A percentile compares a stretch with the other conserved stretches of the same genome.
These are phyloP conservation scores for Ectemnius cavifrons DNA, from an alignment of 2,888 invertebrate species.

Conservation along the genomic window DNA sequence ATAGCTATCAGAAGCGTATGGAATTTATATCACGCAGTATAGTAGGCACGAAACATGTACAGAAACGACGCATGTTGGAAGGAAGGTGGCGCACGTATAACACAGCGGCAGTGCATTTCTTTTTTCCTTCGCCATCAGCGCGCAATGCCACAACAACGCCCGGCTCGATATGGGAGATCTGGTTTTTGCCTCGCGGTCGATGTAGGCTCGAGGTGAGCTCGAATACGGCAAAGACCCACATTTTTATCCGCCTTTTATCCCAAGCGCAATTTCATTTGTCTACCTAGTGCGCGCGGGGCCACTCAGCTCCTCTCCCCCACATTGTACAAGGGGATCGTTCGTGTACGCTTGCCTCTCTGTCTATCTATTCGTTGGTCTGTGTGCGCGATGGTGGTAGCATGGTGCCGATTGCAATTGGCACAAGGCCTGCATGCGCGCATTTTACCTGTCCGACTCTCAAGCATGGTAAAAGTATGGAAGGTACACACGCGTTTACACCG, in stretches of 20 bases:
- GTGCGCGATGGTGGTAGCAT: constrained; percentile 37
- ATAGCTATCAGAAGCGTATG: no score
- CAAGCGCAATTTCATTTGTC: constrained; percentile 41
- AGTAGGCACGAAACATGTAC: no score
- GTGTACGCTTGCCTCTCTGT: constrained; percentile 23
- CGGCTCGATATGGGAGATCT: constrained; percentile 36
- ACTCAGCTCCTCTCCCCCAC: constrained; percentile 14
- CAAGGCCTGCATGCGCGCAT: constrained; percentile 65
- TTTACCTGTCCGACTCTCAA: constrained; percentile 53
- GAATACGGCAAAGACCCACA: constrained; percentile 38
- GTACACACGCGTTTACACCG: constrained; percentile 20
- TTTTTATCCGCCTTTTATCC: constrained; percentile 36
- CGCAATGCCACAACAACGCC: constrained; percentile 6
- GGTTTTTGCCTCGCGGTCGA: constrained; percentile 29
- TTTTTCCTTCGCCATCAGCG: no score
- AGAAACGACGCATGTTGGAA: no score
- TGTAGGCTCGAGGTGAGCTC: constrained; percentile 29
- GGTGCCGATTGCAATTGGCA: constrained; percentile 67
- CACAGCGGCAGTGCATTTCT: no score
- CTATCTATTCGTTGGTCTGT: no score
- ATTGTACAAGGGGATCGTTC: constrained; percentile 64
- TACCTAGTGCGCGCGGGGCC: constrained; percentile 16
- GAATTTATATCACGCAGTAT: no score
- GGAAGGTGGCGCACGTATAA: no score
- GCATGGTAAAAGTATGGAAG: constrained; percentile 64